phyloP scores from a whole-genome alignment of 2,888 invertebrate species.

The Ctenicera cuprea region DNA sequence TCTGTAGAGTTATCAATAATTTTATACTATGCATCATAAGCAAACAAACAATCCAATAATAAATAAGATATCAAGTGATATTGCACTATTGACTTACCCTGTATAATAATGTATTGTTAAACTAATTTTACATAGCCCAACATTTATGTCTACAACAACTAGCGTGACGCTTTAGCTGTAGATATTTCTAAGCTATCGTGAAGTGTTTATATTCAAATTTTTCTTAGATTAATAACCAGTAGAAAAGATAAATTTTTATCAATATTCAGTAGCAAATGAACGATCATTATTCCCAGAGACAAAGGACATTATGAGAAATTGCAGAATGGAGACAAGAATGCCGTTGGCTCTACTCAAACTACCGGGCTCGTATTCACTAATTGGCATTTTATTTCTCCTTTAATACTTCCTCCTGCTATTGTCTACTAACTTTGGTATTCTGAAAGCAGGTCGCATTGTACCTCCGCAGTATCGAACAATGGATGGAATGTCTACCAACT shows the following conservation, averaged over 20 bases:
- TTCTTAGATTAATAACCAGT: no score
- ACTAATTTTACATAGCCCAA: no score
- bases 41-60: no score
- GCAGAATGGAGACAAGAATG: constrained; percentile 36
- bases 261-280: background rate
- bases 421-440: constrained; percentile 52
- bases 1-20: no score
- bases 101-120: no score
- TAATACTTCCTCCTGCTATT: constrained; percentile 52
- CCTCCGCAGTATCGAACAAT: constrained; percentile 44
- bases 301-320: constrained; percentile 43
- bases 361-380: constrained; percentile 51
- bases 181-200: no score
- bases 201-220: no score
- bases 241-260: background rate
- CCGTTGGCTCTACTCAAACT: constrained; percentile 43
- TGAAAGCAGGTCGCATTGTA: constrained; percentile 52
- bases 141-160: no score
- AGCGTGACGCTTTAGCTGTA: no score
- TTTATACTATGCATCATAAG: no score
- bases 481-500: constrained; percentile 49
- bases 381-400: constrained; percentile 56
- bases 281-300: constrained; percentile 21
- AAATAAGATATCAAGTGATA: no score
- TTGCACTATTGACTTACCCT: no score